Percentiles rank a stretch among this genome's conserved stretches.
phyloP scores from a whole-genome alignment of 2,797 vertebrate species.

The Melopsittacus undulatus region DNA sequence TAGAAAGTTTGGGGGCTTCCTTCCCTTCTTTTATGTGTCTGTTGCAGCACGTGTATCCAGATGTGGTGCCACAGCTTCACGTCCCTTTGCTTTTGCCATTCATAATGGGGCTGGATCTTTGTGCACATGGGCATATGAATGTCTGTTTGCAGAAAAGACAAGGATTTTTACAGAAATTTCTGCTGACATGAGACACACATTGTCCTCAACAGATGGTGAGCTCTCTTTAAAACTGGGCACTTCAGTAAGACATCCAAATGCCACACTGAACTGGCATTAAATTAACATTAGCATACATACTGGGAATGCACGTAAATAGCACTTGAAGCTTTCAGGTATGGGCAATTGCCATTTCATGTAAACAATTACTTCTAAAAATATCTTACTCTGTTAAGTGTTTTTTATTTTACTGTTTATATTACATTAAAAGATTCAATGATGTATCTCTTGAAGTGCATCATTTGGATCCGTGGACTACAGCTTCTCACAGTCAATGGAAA shows the following conservation, averaged over 20 bases:
- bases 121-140: neutral
- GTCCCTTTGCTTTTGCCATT: neutral
- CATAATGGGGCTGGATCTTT: neutral
- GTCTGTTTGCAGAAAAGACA: neutral
- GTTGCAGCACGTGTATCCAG: neutral
- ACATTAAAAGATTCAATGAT: neutral
- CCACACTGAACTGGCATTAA: neutral
- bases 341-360: neutral
- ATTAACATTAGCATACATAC: neutral
- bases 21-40: neutral
- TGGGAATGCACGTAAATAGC: neutral
- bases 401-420: neutral
- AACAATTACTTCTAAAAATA: neutral
- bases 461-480: neutral
- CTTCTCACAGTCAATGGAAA: neutral
- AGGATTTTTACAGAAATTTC: neutral
- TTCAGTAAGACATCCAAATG: neutral
- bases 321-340: neutral
- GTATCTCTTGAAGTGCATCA: neutral
- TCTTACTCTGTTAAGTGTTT: neutral
- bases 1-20: neutral
- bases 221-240: neutral
- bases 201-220: neutral
- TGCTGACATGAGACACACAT: neutral
- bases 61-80: neutral